Conservation (phyloP, 2,113 vertebrate genomes). For the Glareola pratincola region DNA sequence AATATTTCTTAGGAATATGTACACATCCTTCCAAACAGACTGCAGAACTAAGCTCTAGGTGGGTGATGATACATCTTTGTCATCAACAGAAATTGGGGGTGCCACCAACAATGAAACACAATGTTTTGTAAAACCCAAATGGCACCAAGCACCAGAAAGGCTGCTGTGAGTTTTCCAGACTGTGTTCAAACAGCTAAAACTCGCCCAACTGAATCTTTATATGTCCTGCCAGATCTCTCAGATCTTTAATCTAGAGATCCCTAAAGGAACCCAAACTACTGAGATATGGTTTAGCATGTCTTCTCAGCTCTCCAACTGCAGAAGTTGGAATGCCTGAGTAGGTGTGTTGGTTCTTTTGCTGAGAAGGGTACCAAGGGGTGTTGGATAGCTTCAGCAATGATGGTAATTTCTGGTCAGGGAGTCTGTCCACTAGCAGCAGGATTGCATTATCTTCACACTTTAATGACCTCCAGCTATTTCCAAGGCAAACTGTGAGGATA, state of each 20-base stretch:
- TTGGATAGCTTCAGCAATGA: neutral
- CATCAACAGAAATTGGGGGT: neutral
- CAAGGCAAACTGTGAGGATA: neutral
- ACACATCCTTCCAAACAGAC: neutral
- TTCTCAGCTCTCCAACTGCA: neutral
- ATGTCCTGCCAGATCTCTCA: neutral
- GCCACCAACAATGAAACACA: neutral
- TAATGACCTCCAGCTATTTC: neutral
- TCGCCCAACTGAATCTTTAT: neutral
- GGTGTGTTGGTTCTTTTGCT: neutral
- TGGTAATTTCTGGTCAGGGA: neutral
- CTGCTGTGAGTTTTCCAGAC: neutral
- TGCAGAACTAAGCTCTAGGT: neutral
- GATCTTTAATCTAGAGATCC: neutral
- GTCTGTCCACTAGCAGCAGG: neutral
- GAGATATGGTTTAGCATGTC: neutral
- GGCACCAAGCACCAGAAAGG: neutral
- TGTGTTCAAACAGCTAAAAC: neutral
- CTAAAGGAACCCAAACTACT: neutral
- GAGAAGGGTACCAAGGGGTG: neutral
- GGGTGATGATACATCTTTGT: neutral
- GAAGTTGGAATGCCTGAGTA: neutral
- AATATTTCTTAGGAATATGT: neutral
- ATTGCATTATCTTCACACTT: neutral
- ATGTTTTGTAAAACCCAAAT: neutral